phyloP scores from a whole-genome alignment of 2,113 vertebrate species.

The Plotosus lineatus region DNA sequence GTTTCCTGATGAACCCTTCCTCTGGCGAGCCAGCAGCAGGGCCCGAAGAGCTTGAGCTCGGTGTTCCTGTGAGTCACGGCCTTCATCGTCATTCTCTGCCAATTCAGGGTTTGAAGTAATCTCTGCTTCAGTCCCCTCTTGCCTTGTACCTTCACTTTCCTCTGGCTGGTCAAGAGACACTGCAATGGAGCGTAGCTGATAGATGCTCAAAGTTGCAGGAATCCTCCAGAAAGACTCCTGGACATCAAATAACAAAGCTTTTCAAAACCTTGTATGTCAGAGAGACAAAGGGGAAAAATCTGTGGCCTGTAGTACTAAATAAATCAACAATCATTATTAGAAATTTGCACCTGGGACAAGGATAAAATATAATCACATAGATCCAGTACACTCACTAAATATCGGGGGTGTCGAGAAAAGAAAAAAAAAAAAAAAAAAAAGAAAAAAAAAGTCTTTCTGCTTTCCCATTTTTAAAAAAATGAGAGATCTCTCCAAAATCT shows the following conservation, averaged over 20 bases:
- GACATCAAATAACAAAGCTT: background rate
- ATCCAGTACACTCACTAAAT: background rate
- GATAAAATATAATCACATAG: background rate
- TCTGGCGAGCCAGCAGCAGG: slow-evolving; percentile 68
- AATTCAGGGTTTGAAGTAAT: slow-evolving; percentile 12
- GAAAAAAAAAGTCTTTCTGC: too few species aligned
- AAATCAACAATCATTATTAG: background rate
- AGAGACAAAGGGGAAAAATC: background rate
- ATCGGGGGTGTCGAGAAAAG: too few species aligned
- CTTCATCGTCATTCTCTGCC: slow-evolving; percentile 41
- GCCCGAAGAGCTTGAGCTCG: slow-evolving; percentile 70
- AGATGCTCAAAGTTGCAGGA: slow-evolving; percentile 73
- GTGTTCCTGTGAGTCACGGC: slow-evolving; percentile 55
- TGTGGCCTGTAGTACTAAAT: background rate
- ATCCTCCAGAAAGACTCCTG: slow-evolving; percentile 96
- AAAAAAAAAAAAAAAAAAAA: too few species aligned
- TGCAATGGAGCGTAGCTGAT: slow-evolving; percentile 73
- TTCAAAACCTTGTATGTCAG: too few species aligned
- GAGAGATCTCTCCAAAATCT: too few species aligned
- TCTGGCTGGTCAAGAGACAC: slow-evolving; percentile 66
- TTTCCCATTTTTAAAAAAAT: too few species aligned
- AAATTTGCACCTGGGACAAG: background rate
- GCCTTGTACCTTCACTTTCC: background rate
- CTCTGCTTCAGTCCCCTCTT: slow-evolving; percentile 32
- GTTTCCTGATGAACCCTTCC: slow-evolving; percentile 54